phyloP scores from a whole-genome alignment of 2,797 vertebrate species.

The Sebastes minor region DNA sequence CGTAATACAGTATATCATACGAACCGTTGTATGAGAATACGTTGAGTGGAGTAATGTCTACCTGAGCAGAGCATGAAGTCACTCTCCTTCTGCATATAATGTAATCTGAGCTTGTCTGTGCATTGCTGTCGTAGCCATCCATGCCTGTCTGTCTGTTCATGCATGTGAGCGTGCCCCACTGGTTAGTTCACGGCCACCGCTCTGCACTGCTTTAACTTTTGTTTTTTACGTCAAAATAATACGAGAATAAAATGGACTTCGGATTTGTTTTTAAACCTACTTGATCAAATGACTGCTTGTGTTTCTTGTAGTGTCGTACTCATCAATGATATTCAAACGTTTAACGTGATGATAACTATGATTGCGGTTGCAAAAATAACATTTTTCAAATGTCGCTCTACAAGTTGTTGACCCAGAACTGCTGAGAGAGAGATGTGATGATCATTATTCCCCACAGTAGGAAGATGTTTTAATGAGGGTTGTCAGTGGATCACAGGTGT shows the following conservation, averaged over 20 bases:
- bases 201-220: not conserved
- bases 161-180: too few relatives aligned
- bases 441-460: not conserved
- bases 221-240: not conserved
- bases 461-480: conserved; percentile 11
- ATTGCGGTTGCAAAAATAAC: not conserved
- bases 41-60: too few relatives aligned
- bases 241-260: not conserved
- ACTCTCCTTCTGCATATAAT: too few relatives aligned
- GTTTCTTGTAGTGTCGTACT: not conserved
- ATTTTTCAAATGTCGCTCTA: not conserved
- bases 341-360: not conserved
- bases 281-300: not conserved
- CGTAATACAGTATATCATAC: too few relatives aligned
- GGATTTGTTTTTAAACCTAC: not conserved
- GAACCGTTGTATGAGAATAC: too few relatives aligned
- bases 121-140: too few relatives aligned
- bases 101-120: too few relatives aligned
- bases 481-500: conserved; percentile 35
- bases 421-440: not conserved
- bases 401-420: not conserved
- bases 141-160: too few relatives aligned
- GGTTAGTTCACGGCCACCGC: too few relatives aligned
- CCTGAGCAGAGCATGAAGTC: too few relatives aligned
- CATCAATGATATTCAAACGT: not conserved